Evolutionary conservation across 2,113 vertebrate genomes (phyloP).

Genomic region (Hassar affinis): DNA sequence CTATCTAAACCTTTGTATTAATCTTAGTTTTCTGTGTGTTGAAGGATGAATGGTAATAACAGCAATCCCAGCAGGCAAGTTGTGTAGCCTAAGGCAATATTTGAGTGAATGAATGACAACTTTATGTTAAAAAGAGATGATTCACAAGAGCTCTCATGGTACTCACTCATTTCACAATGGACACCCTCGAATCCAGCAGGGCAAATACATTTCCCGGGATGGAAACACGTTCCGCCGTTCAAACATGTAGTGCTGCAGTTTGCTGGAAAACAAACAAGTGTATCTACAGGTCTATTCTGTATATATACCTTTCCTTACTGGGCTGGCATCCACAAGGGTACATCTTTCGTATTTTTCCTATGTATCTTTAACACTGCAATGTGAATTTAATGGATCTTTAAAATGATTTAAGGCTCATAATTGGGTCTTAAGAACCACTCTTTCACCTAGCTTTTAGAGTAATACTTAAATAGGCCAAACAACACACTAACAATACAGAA

Average conservation of each 20-base stretch:
- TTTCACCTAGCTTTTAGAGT: not conserved
- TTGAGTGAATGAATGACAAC: not conserved
- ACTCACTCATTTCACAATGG: slow-evolving; percentile 86
- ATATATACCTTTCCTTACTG: not conserved
- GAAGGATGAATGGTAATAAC: not conserved
- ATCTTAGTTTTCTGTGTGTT: not conserved
- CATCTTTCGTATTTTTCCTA: not conserved
- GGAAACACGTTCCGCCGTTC: slow-evolving; percentile 86
- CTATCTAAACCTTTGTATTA: not conserved
- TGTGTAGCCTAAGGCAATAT: not conserved
- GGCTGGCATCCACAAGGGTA: not conserved
- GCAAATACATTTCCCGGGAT: slow-evolving; percentile 86
- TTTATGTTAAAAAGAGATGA: not conserved
- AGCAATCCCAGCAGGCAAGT: not conserved
- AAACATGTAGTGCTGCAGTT: slow-evolving; percentile 84
- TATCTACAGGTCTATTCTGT: not conserved
- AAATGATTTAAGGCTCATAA: not conserved
- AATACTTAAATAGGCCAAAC: not conserved
- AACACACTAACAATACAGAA: not conserved
- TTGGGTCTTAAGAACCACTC: not conserved
- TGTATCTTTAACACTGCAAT: not conserved
- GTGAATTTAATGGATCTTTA: not conserved
- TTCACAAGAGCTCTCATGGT: slow-evolving; percentile 3
- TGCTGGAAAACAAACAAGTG: slow-evolving; percentile 62
- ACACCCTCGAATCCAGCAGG: slow-evolving; percentile 81